A percentile compares a stretch with the other conserved stretches of the same genome.
phyloP scores from a whole-genome alignment of 2,888 invertebrate genomes.

The Lymantria dispar region DNA sequence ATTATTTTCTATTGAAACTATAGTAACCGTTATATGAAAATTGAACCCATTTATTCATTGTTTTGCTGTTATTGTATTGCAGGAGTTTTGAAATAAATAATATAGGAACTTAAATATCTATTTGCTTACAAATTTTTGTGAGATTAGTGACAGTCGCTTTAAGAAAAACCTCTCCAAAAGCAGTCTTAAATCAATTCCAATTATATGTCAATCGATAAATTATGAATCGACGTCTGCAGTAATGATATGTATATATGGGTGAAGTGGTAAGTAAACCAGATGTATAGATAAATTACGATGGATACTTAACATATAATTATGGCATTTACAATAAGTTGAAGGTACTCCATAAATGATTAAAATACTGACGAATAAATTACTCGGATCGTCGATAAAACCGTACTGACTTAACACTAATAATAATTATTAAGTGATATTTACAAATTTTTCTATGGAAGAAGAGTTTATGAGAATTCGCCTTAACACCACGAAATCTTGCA shows the following conservation, averaged over 20 bases:
- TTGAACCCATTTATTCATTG: constrained; percentile 49
- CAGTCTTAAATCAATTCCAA: constrained; percentile 81
- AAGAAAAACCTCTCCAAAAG: constrained; percentile 59
- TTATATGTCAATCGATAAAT: constrained; percentile 46
- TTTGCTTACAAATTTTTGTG: constrained; percentile 37
- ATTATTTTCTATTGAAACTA: constrained; percentile 48
- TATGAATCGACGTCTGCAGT: constrained; percentile 33
- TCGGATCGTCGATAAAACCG: constrained; percentile 72
- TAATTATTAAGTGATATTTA: constrained; percentile 73
- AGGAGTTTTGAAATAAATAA: constrained; percentile 33
- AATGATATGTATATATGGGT: constrained; percentile 61
- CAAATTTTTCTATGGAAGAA: constrained; percentile 82
- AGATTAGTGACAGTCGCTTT: constrained; percentile 43
- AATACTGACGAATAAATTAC: constrained; percentile 76
- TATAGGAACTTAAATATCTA: constrained; percentile 53
- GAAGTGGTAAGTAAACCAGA: constrained; percentile 44
- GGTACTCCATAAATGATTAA: constrained; percentile 76
- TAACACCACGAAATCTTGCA: constrained; percentile 59
- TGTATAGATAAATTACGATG: constrained; percentile 57
- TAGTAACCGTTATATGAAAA: constrained; percentile 38
- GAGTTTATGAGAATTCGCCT: constrained; percentile 61
- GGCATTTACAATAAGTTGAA: constrained; percentile 78
- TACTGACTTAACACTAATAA: constrained; percentile 57
- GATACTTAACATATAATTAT: constrained; percentile 79
- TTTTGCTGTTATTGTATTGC: constrained; percentile 41